Evolutionary conservation across 2,888 invertebrate genomes (phyloP), one percentile per base, ranked within the genome.

Genomic region (Eudasyphora cyanicolor): DNA sequence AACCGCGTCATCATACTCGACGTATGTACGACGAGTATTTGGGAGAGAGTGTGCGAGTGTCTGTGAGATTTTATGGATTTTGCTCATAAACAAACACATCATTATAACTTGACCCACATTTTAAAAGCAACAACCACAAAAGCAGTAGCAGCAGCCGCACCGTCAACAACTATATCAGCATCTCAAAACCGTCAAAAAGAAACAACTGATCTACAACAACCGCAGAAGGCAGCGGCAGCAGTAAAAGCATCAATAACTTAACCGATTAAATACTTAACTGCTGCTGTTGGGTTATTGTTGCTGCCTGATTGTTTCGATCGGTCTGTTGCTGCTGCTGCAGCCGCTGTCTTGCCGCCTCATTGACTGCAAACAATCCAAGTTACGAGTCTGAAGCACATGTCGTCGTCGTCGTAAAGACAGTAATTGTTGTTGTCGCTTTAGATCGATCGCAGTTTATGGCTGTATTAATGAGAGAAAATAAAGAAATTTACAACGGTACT

Each of bases 51-150:
- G 57, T 69, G 29, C 27, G 21, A 35, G 42, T 69, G 35, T 54
- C 21, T 76, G 8, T 54, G 42, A 29, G 35, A 7, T 35, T 17
- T 24, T 57, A 60, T 57, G 24, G 24, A 38, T 73, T 57, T 73
- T 73, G 51, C 73, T 73, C 73, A 73, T 73, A 67, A 67, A 67
- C 67, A 67, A 51, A 79, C 78, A 81, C 80, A 85, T 86, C 86
- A 87, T 89, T 89, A 90, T 88, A 90, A 89, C 90, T 90, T 90
- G 91, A 90, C 90, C 90, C 87, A 90, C 90, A 90, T 90, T 90
- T 89, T 87, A 89, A 90, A 82, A 79, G 35, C 75, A 82, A 79
- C 83, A n/a, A n/a, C n/a, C n/a, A n/a, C n/a, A n/a, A n/a, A n/a
- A 70, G 75, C 76, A 70, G n/a, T n/a, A n/a, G 78, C 64, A 79